Percentiles rank a stretch among this genome's conserved stretches.
These are phyloP conservation scores for Jordanella pulchra DNA, from an alignment of 2,797 vertebrate genomes.

Conservation along the genomic window DNA sequence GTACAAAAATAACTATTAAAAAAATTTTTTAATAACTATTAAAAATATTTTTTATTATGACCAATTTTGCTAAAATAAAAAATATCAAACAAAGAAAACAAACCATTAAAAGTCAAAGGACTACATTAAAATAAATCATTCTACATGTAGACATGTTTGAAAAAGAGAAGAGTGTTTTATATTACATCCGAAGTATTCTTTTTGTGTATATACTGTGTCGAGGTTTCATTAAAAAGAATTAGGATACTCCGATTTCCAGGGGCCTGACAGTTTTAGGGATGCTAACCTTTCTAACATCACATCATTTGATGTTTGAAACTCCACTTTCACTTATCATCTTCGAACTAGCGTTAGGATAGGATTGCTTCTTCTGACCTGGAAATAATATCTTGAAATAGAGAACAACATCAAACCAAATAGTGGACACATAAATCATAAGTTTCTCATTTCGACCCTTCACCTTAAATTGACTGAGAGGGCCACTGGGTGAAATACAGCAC, in stretches of 20 bases:
- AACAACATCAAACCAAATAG: slow-evolving; percentile 7
- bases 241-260: background rate
- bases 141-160: too few relatives aligned
- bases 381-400: background rate
- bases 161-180: too few relatives aligned
- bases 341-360: slow-evolving; percentile 27
- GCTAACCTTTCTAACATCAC: slow-evolving; percentile 27
- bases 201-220: background rate
- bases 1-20: too few relatives aligned
- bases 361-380: slow-evolving; percentile 19
- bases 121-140: too few relatives aligned
- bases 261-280: background rate
- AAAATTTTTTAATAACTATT: too few relatives aligned
- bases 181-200: too few relatives aligned
- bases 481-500: background rate
- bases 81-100: too few relatives aligned
- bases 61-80: too few relatives aligned
- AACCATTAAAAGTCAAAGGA: too few relatives aligned
- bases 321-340: slow-evolving; percentile 20
- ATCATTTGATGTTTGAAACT: slow-evolving; percentile 3
- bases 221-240: background rate
- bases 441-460: slow-evolving; percentile 1
- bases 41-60: too few relatives aligned
- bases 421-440: slow-evolving; percentile 11
- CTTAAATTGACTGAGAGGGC: background rate